These are phyloP conservation scores for Diplodus sargus DNA, from an alignment of 2,797 vertebrate species.

Conservation along the genomic window DNA sequence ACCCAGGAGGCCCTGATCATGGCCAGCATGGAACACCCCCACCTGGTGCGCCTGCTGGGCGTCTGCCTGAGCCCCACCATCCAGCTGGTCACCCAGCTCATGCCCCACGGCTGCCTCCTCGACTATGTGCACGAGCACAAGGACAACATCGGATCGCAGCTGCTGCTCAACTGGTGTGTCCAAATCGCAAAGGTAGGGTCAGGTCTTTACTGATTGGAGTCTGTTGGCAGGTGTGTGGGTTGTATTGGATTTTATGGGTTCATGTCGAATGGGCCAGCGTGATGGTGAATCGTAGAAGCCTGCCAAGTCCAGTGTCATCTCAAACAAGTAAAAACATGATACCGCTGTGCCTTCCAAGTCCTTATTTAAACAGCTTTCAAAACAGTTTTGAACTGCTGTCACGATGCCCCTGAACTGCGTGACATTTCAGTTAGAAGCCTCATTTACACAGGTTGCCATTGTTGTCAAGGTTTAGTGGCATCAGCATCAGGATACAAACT, in stretches of 20 bases:
- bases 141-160: slow-evolving; percentile 95
- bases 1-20: slow-evolving; percentile 95
- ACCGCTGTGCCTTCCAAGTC: neutral
- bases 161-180: slow-evolving; percentile 96
- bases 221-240: slow-evolving; percentile 18
- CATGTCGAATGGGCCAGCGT: neutral
- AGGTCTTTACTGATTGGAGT: slow-evolving; percentile 2
- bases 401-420: neutral
- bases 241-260: slow-evolving; percentile 17
- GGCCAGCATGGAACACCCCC: slow-evolving; percentile 97
- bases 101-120: slow-evolving; percentile 95
- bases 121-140: slow-evolving; percentile 97
- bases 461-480: neutral
- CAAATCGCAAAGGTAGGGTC: slow-evolving; percentile 93
- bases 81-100: slow-evolving; percentile 94
- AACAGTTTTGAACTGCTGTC: neutral
- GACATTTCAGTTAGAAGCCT: slow-evolving; percentile 5
- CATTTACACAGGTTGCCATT: neutral
- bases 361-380: slow-evolving; percentile 27
- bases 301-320: slow-evolving; percentile 16
- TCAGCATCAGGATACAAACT: neutral
- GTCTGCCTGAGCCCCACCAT: slow-evolving; percentile 95
- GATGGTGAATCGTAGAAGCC: neutral
- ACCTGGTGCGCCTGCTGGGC: slow-evolving; percentile 92
- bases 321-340: slow-evolving; percentile 2